These are phyloP conservation scores for Acleris literana DNA, from an alignment of 2,888 invertebrate genomes.

Conservation along the genomic window DNA sequence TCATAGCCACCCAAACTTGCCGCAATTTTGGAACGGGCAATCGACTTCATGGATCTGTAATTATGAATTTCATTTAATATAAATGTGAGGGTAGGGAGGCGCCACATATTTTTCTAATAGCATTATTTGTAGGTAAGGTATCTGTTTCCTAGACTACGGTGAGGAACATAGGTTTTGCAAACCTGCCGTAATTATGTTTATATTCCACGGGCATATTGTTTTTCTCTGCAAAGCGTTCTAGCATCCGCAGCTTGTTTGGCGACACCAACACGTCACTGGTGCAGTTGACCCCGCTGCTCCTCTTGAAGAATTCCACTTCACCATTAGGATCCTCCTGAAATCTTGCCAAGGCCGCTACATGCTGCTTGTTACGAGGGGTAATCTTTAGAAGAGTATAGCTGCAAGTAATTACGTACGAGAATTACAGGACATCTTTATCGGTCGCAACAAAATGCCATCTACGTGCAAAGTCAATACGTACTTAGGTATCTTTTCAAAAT, in stretches of 20 bases:
- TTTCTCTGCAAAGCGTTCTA: constrained; percentile 51
- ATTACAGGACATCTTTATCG: not conserved
- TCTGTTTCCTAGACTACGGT: too few relatives aligned
- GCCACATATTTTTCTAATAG: too few relatives aligned
- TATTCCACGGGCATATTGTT: constrained; percentile 51
- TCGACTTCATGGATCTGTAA: too few relatives aligned
- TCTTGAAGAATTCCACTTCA: constrained; percentile 60
- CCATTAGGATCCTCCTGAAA: constrained; percentile 53
- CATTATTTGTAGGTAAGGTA: too few relatives aligned
- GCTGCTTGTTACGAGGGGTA: constrained; percentile 50
- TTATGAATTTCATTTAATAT: too few relatives aligned
- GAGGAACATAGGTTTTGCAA: not conserved
- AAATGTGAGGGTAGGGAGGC: too few relatives aligned
- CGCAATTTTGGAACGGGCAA: too few relatives aligned
- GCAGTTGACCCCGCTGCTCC: constrained; percentile 61
- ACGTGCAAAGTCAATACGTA: too few relatives aligned
- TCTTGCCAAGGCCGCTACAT: constrained; percentile 48
- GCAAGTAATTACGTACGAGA: constrained; percentile 39
- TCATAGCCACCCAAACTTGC: constrained; percentile 44
- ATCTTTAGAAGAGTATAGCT: constrained; percentile 65
- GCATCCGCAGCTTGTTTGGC: constrained; percentile 43
- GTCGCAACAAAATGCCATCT: too few relatives aligned
- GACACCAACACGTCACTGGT: constrained; percentile 68
- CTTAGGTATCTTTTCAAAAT: too few relatives aligned
- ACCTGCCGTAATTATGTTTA: constrained; percentile 67